These are phyloP conservation scores for Eretmochelys imbricata DNA, from an alignment of 2,113 vertebrate species.

Conservation along the genomic window DNA sequence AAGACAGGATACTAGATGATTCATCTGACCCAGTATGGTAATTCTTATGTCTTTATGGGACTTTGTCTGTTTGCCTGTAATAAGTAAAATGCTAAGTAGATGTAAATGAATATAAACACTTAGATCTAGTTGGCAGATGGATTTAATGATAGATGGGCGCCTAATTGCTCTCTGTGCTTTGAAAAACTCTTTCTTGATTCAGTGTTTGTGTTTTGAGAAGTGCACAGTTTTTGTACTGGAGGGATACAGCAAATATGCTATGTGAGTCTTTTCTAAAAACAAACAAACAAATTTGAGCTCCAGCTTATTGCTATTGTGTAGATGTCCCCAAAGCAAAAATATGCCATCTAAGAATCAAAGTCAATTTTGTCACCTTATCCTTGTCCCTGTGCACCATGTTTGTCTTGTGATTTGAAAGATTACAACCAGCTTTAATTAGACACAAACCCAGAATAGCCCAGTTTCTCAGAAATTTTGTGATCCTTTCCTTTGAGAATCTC, in stretches of 20 bases:
- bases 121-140: not conserved
- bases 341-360: fast-evolving
- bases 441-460: not conserved
- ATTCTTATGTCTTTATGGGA: not conserved
- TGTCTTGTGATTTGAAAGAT: not conserved
- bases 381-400: not conserved
- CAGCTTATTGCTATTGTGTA: not conserved
- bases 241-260: not conserved
- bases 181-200: not conserved
- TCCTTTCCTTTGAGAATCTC: fast-evolving
- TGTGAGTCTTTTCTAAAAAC: not conserved
- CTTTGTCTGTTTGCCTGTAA: constrained; percentile 34
- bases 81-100: constrained; percentile 1
- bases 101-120: not conserved
- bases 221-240: not conserved
- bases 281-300: not conserved
- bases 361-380: not conserved
- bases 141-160: not conserved
- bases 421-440: not conserved
- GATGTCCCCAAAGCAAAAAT: not conserved
- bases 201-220: fast-evolving
- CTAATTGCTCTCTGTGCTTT: constrained; percentile 1
- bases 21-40: too few relatives aligned
- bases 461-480: not conserved
- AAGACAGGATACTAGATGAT: too few relatives aligned